Evolutionary conservation across 1,140 invertebrate species (phyloP).

Genomic region (Agrypnia vestita): DNA sequence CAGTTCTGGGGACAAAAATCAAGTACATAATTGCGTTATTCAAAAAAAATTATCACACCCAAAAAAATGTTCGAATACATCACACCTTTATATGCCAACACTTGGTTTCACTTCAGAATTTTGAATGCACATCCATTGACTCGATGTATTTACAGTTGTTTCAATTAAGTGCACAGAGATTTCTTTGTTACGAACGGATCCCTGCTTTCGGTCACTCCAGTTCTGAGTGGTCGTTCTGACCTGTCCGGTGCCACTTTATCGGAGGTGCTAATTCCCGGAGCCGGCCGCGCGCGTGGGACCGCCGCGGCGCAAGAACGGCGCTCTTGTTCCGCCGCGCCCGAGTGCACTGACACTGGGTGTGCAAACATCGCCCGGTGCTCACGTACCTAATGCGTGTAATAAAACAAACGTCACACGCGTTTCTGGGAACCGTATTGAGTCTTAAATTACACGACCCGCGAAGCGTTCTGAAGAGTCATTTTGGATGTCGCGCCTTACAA

Average conservation of each 20-base stretch:
- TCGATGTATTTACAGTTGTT: too few relatives aligned
- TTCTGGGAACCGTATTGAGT: constrained; percentile 21
- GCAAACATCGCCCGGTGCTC: constrained; percentile 21
- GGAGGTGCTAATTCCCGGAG: constrained; percentile 30
- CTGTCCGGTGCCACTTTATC: constrained; percentile 2
- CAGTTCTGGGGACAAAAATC: too few relatives aligned
- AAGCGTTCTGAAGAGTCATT: constrained; percentile 9
- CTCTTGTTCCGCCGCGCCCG: constrained; percentile 8
- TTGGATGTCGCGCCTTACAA: background rate
- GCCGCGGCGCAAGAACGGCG: background rate
- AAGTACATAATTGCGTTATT: too few relatives aligned
- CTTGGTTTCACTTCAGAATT: constrained; percentile 13
- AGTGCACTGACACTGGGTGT: constrained; percentile 31
- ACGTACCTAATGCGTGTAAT: constrained; percentile 32
- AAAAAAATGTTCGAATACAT: too few relatives aligned
- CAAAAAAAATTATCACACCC: too few relatives aligned
- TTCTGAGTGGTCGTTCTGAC: background rate
- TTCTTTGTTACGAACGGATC: too few relatives aligned
- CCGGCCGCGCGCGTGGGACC: background rate
- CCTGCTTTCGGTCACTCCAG: background rate
- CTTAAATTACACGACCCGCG: constrained; percentile 23
- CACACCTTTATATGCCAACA: constrained; percentile 6
- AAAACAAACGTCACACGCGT: constrained; percentile 29
- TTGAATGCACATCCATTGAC: background rate
- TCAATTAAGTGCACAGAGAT: too few relatives aligned